Conservation (phyloP, 2,113 vertebrate genomes). For the Dicrurus megarhynchus region DNA sequence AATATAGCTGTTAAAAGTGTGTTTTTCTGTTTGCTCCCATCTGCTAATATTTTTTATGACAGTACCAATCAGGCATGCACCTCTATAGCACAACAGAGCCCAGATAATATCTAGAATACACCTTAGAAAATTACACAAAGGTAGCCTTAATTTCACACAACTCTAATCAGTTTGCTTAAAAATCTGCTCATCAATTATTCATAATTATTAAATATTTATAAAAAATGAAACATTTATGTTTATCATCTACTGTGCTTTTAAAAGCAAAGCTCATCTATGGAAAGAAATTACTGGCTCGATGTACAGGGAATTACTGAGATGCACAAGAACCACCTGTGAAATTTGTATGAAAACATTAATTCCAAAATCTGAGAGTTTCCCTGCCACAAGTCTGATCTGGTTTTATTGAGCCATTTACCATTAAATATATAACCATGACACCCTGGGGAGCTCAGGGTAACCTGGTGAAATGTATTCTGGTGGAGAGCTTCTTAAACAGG, state of each 20-base stretch:
- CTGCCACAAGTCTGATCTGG: not conserved
- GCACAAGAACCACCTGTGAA: not conserved
- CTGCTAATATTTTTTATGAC: not conserved
- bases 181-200: not conserved
- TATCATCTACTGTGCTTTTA: not conserved
- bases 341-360: not conserved
- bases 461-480: not conserved
- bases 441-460: not conserved
- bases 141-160: not conserved
- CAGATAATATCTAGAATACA: not conserved
- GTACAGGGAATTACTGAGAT: not conserved
- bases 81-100: not conserved
- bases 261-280: not conserved
- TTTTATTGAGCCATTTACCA: not conserved
- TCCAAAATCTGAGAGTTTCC: not conserved
- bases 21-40: not conserved
- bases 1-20: not conserved
- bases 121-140: not conserved
- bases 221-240: slow-evolving; percentile 1
- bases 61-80: not conserved
- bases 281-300: not conserved
- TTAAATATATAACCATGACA: rapidly evolving
- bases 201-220: not conserved
- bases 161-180: not conserved
- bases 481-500: not conserved